These are phyloP conservation scores for Muschampia staudingeri DNA, from an alignment of 2,888 invertebrate genomes.

Conservation along the genomic window DNA sequence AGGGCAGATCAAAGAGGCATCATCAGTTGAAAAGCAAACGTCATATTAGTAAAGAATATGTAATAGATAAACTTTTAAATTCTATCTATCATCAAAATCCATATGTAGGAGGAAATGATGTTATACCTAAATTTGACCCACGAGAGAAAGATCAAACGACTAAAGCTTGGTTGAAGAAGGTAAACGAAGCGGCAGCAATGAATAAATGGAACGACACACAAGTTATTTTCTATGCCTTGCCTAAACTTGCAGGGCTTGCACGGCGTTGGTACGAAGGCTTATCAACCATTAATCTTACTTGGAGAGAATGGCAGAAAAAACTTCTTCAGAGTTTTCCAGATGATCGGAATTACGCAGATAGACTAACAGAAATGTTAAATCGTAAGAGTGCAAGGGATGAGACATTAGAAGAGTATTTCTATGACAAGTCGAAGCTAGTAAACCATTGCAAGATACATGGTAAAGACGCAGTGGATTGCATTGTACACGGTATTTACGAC, in stretches of 20 bases:
- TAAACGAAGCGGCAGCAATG: not conserved
- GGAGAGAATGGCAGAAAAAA: not conserved
- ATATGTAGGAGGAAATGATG: not conserved
- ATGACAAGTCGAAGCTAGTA: not conserved
- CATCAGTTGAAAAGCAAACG: too few species aligned
- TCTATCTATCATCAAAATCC: too few species aligned
- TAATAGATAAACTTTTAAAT: too few species aligned
- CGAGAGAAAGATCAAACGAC: not conserved
- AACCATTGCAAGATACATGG: not conserved
- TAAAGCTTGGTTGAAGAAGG: slow-evolving; percentile 1
- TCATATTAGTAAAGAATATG: too few species aligned
- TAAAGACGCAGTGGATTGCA: slow-evolving; percentile 61
- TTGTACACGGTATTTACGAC: slow-evolving; percentile 59
- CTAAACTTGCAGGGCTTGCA: slow-evolving; percentile 3
- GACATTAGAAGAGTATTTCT: slow-evolving; percentile 1
- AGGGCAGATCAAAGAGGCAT: too few species aligned
- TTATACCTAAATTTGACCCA: slow-evolving; percentile 4
- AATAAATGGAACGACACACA: slow-evolving; percentile 15
- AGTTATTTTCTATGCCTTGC: slow-evolving; percentile 18
- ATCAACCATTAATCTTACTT: not conserved
- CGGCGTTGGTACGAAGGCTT: slow-evolving; percentile 5
- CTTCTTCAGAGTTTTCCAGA: not conserved
- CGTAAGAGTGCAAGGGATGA: not conserved
- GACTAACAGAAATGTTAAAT: not conserved
- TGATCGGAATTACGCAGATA: slow-evolving; percentile 18